Evolutionary conservation across 23 tunicate species (phyloP).

Genomic region (Trididemnum clinides): DNA sequence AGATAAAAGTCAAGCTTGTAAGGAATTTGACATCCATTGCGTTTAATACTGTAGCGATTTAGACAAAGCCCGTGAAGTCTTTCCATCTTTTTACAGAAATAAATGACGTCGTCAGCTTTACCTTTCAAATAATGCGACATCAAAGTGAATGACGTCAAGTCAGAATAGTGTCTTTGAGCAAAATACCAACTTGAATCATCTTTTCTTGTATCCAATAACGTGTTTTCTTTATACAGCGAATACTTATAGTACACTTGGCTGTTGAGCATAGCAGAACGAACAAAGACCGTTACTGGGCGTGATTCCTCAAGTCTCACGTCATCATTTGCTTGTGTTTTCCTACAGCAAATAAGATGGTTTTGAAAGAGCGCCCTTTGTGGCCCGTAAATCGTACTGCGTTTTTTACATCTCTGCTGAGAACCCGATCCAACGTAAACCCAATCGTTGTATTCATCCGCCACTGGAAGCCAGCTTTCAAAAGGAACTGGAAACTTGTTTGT

Average conservation of each 20-base stretch:
- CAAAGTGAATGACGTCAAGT: conserved; percentile 38
- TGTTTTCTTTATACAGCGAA: conserved; percentile 12
- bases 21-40: conserved; percentile 24
- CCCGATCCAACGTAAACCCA: conserved; percentile 58
- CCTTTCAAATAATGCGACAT: conserved; percentile 43
- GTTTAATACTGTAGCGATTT: conserved; percentile 34
- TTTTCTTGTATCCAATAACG: background rate
- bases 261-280: background rate
- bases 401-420: conserved; percentile 10
- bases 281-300: background rate
- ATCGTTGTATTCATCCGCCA: conserved; percentile 55
- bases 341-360: conserved; percentile 8
- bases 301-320: background rate
- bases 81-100: conserved; percentile 31
- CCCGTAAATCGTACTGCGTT: conserved; percentile 3
- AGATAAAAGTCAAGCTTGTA: conserved; percentile 46
- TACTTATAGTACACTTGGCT: background rate
- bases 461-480: conserved; percentile 38
- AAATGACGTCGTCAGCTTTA: conserved; percentile 40
- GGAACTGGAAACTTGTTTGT: background rate
- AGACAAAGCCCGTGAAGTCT: conserved; percentile 2
- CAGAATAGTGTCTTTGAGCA: conserved; percentile 10
- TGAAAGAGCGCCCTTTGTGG: conserved; percentile 10
- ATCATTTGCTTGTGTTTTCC: background rate
- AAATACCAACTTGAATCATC: conserved; percentile 39